phyloP scores from a whole-genome alignment of 2,113 vertebrate genomes.

The Heterochromis multidens region DNA sequence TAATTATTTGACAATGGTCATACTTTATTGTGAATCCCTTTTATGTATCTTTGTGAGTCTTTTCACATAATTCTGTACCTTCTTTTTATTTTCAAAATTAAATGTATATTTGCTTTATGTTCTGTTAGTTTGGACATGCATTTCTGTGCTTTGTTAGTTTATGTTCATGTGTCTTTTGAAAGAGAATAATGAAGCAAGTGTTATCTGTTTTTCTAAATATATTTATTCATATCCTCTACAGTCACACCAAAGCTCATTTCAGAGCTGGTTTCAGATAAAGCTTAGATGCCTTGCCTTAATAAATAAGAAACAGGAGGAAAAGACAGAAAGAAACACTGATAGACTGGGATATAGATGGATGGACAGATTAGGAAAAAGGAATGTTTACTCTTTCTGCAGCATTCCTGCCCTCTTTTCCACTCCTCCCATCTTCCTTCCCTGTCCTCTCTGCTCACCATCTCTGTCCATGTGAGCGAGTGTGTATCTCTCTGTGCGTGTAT shows the following conservation, averaged over 20 bases:
- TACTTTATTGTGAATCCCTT: neutral
- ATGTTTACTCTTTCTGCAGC: neutral
- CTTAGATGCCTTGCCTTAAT: neutral
- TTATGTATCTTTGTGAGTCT: neutral
- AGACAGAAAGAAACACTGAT: neutral
- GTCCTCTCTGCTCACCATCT: conserved; percentile 56
- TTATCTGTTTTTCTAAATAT: conserved; percentile 16
- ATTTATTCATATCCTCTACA: neutral
- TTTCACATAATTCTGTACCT: neutral
- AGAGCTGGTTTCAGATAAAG: conserved; percentile 6
- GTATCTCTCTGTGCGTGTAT: neutral
- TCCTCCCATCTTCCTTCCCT: conserved; percentile 4
- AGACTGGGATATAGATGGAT: neutral
- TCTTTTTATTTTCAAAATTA: neutral
- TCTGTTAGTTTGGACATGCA: neutral
- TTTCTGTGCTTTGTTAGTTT: neutral
- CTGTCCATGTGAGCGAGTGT: conserved; percentile 24
- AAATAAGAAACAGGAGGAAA: neutral
- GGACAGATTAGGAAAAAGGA: neutral
- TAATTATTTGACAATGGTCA: neutral
- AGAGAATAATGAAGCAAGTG: neutral
- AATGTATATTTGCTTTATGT: neutral
- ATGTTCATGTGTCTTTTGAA: neutral
- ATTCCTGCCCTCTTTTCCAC: conserved; percentile 5
- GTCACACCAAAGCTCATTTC: neutral